Evolutionary conservation across 2,888 invertebrate species (phyloP).

Genomic region (Trypoxylon attenuatum): DNA sequence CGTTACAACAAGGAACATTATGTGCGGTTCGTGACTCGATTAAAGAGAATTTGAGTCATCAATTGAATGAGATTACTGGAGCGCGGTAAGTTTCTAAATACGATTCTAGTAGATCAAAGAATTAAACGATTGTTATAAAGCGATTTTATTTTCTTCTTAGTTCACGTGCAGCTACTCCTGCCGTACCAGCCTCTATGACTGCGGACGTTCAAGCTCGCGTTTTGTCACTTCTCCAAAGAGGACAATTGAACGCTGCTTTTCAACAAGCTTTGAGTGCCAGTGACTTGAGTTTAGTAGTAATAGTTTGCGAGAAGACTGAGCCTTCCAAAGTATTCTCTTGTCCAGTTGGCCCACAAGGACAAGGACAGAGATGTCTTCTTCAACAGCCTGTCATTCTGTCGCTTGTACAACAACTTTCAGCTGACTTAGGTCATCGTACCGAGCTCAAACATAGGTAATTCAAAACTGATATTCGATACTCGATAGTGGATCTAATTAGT

Average conservation of each 20-base stretch:
- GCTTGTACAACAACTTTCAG: slow-evolving; percentile 94
- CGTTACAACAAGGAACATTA: slow-evolving; percentile 65
- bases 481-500: background rate
- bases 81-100: slow-evolving; percentile 57
- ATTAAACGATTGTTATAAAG: background rate
- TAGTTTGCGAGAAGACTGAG: slow-evolving; percentile 90
- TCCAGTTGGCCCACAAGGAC: slow-evolving; percentile 71
- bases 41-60: slow-evolving; percentile 69
- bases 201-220: slow-evolving; percentile 69
- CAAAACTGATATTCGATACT: background rate
- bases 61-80: slow-evolving; percentile 68
- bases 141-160: slow-evolving; percentile 76
- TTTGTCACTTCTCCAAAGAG: slow-evolving; percentile 74
- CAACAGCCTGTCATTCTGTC: slow-evolving; percentile 94
- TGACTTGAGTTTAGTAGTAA: slow-evolving; percentile 90
- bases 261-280: slow-evolving; percentile 92
- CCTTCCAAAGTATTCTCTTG: slow-evolving; percentile 84
- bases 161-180: slow-evolving; percentile 86
- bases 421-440: slow-evolving; percentile 90
- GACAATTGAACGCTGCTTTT: slow-evolving; percentile 91
- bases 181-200: slow-evolving; percentile 76
- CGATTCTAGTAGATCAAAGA: background rate
- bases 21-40: slow-evolving; percentile 68
- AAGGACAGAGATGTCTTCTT: slow-evolving; percentile 81
- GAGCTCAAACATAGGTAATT: slow-evolving; percentile 86